Evolutionary conservation across 2,888 invertebrate genomes (phyloP).

Genomic region (Caenorhabditis sp.): DNA sequence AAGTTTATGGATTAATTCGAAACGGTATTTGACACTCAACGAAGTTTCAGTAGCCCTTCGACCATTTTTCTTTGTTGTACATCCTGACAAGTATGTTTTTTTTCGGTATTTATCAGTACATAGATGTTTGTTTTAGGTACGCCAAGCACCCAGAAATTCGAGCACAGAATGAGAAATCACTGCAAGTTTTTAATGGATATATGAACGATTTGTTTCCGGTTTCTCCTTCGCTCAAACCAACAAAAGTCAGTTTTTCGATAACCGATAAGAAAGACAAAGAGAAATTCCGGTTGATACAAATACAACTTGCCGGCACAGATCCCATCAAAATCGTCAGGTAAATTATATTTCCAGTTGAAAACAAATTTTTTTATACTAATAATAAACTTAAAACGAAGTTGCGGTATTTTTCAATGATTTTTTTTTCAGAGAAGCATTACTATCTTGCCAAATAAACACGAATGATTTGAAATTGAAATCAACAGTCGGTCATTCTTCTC

Average conservation of each 20-base stretch:
- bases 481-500: not conserved
- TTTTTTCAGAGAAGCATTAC: slow-evolving; percentile 57
- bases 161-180: slow-evolving; percentile 65
- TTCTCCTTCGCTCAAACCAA: slow-evolving; percentile 31
- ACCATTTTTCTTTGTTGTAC: slow-evolving; percentile 73
- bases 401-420: not conserved
- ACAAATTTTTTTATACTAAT: not conserved
- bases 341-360: not conserved
- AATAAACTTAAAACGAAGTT: not conserved
- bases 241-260: slow-evolving; percentile 56
- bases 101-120: not conserved
- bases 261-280: slow-evolving; percentile 32
- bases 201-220: slow-evolving; percentile 67
- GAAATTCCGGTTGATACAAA: slow-evolving; percentile 49
- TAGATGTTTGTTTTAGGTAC: slow-evolving; percentile 58
- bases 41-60: slow-evolving; percentile 70
- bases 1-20: slow-evolving; percentile 13
- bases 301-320: slow-evolving; percentile 64
- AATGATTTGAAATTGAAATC: slow-evolving; percentile 50
- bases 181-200: slow-evolving; percentile 70
- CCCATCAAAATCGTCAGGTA: slow-evolving; percentile 62
- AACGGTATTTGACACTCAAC: slow-evolving; percentile 26
- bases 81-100: slow-evolving; percentile 71
- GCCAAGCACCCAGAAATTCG: slow-evolving; percentile 71
- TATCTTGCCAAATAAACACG: slow-evolving; percentile 60